Percentiles rank a stretch among this genome's conserved stretches.
Evolutionary conservation across 2,113 vertebrate species (phyloP).

Genomic region (Psilopogon haemacephalus): DNA sequence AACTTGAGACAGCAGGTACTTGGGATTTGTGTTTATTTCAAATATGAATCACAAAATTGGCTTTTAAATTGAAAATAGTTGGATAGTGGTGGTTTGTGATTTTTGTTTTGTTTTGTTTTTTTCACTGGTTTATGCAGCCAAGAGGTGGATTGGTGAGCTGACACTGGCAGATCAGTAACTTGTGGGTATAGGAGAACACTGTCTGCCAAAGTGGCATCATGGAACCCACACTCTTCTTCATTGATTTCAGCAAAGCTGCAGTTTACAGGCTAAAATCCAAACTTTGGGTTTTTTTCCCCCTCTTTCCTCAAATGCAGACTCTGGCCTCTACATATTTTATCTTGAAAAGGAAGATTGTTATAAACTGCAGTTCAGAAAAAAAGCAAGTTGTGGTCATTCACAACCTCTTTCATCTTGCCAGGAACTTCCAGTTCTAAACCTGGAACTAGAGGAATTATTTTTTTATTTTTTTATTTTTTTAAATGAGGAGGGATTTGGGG

Average conservation of each 20-base stretch:
- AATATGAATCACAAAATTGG: background rate
- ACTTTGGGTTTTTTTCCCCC: background rate
- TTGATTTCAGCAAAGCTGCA: background rate
- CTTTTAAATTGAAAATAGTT: conserved; percentile 36
- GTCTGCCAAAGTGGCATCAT: background rate
- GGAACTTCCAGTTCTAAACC: background rate
- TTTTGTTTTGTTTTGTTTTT: background rate
- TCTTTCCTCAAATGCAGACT: background rate
- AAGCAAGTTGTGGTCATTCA: background rate
- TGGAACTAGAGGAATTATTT: background rate
- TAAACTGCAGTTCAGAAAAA: background rate
- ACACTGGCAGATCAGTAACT: background rate
- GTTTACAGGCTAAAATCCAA: background rate
- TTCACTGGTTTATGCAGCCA: background rate
- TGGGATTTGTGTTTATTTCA: background rate
- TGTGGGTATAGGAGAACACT: background rate
- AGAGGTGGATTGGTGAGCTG: background rate
- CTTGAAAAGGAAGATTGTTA: background rate
- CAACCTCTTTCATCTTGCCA: background rate
- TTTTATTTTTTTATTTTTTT: background rate
- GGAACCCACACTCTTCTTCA: background rate
- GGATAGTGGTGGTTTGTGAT: too few relatives aligned
- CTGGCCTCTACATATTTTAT: background rate
- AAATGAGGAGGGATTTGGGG: background rate
- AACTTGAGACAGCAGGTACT: background rate